phyloP scores from a whole-genome alignment of 2,113 vertebrate species.

The Cyanoderma ruficeps region DNA sequence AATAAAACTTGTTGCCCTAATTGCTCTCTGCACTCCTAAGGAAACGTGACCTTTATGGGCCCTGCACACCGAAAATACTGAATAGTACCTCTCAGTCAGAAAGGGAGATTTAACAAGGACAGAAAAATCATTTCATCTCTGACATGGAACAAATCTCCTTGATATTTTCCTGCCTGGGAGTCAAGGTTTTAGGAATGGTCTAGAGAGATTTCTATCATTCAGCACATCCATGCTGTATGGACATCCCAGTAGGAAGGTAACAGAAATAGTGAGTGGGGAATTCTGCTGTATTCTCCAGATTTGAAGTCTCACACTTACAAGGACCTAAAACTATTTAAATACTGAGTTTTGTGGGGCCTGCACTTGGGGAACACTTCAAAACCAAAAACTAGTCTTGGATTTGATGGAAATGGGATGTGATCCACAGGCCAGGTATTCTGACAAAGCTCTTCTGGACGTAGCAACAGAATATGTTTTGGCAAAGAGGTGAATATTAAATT shows the following conservation, averaged over 20 bases:
- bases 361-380: background rate
- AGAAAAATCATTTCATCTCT: conserved; percentile 7
- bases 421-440: background rate
- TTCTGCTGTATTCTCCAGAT: background rate
- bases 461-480: background rate
- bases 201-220: background rate
- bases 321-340: background rate
- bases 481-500: background rate
- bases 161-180: background rate
- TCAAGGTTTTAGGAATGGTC: background rate
- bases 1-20: conserved; percentile 71
- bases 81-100: background rate
- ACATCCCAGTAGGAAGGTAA: background rate
- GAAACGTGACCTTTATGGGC: conserved; percentile 53
- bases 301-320: background rate
- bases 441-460: background rate
- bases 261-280: background rate
- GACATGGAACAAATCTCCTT: background rate
- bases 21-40: conserved; percentile 55
- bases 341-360: background rate
- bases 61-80: conserved; percentile 42
- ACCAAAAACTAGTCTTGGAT: background rate
- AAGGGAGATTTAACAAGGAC: background rate
- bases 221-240: background rate
- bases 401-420: background rate